Evolutionary conservation across 37 sponge, comb jelly and placozoan species (phyloP).

Genomic region (Halichondria panicea): DNA sequence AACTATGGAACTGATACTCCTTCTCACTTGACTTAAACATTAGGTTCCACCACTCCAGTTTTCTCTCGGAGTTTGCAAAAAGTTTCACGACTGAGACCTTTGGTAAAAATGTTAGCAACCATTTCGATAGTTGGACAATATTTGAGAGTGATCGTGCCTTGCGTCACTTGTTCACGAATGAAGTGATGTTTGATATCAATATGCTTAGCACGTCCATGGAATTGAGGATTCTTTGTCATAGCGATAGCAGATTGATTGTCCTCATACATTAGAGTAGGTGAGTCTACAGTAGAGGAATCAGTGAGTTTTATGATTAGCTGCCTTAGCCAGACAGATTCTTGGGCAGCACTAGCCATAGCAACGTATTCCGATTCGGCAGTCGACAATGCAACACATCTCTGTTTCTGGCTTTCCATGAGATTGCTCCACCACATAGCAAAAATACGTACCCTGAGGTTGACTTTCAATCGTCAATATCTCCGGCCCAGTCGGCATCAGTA

Average conservation of each 20-base stretch:
- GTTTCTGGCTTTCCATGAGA: conserved; percentile 37
- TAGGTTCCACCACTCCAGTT: conserved; percentile 19
- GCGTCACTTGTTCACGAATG: conserved; percentile 35
- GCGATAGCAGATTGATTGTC: conserved; percentile 44
- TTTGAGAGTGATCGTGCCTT: conserved; percentile 17
- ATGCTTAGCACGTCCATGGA: conserved; percentile 53
- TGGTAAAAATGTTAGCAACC: conserved; percentile 54
- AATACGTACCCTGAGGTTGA: conserved; percentile 52
- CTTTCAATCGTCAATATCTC: conserved; percentile 24
- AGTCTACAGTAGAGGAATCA: no score
- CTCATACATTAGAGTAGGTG: conserved; percentile 20
- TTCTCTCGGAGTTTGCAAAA: conserved; percentile 25
- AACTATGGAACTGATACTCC: no score
- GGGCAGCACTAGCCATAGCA: conserved; percentile 32
- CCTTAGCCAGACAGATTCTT: conserved; percentile 39
- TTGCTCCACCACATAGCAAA: conserved; percentile 29
- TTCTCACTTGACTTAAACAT: conserved; percentile 26
- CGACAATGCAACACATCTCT: conserved; percentile 30
- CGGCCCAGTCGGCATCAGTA: conserved; percentile 43
- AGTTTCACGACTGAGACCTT: conserved; percentile 11
- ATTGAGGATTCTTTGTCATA: conserved; percentile 39
- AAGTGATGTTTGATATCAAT: conserved; percentile 52
- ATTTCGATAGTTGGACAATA: conserved; percentile 58
- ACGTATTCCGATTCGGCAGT: conserved; percentile 42
- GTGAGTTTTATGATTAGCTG: conserved; percentile 20